phyloP scores from a whole-genome alignment of 2,797 vertebrate species.

The Lagorchestes hirsutus region DNA sequence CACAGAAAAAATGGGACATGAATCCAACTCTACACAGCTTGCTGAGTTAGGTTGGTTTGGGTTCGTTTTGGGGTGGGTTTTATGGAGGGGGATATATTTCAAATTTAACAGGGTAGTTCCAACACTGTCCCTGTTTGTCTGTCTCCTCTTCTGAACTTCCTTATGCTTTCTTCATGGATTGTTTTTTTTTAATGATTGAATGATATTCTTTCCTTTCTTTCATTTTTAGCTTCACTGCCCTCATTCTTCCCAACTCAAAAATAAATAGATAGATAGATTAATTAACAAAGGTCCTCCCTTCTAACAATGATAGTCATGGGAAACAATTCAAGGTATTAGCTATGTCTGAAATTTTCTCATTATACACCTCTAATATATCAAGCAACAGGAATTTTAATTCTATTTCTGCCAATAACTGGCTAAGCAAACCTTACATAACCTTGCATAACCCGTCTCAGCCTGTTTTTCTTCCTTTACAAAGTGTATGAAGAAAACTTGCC shows the following conservation, averaged over 20 bases:
- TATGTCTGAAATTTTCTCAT: not conserved
- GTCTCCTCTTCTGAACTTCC: not conserved
- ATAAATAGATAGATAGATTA: not conserved
- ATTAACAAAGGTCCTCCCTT: not conserved
- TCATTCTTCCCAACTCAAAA: not conserved
- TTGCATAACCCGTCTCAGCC: constrained; percentile 4
- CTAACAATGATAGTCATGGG: not conserved
- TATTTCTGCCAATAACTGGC: constrained; percentile 33
- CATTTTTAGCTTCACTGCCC: not conserved
- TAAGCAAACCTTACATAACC: not conserved
- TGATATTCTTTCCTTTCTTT: not conserved
- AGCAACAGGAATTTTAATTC: constrained; percentile 20
- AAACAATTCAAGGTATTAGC: not conserved
- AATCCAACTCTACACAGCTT: not conserved
- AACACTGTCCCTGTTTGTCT: not conserved
- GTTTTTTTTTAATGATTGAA: not conserved
- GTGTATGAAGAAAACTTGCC: constrained; percentile 34
- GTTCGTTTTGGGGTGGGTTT: too few relatives aligned
- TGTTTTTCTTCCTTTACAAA: constrained; percentile 49
- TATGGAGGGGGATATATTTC: not conserved
- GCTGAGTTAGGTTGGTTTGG: not conserved
- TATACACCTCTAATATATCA: not conserved
- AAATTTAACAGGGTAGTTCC: not conserved
- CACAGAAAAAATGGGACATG: not conserved
- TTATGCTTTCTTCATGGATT: not conserved